These are phyloP conservation scores for Cistogaster globosa DNA, from an alignment of 2,888 invertebrate species.

Conservation along the genomic window DNA sequence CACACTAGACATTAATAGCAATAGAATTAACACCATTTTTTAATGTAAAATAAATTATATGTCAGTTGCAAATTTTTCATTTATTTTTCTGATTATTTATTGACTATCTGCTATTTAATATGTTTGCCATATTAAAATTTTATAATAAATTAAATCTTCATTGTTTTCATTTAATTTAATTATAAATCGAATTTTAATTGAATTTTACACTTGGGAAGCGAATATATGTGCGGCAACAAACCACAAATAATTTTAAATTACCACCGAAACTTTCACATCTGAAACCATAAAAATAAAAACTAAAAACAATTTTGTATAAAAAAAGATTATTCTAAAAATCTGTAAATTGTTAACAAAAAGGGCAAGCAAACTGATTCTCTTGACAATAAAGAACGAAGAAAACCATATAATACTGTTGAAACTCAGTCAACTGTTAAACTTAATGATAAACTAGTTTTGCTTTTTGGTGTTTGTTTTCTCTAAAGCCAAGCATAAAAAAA, in stretches of 20 bases:
- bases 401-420: slow-evolving; percentile 68
- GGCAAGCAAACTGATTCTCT: slow-evolving; percentile 20
- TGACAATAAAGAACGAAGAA: background rate
- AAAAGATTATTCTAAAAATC: background rate
- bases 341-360: slow-evolving; percentile 16
- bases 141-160: too few species aligned
- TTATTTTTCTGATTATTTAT: too few species aligned
- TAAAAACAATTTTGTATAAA: too few species aligned
- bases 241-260: slow-evolving; percentile 40
- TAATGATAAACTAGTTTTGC: slow-evolving; percentile 75
- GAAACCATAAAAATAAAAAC: background rate
- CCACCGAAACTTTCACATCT: slow-evolving; percentile 1
- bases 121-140: too few species aligned
- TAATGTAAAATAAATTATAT: too few species aligned
- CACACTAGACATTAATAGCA: too few species aligned
- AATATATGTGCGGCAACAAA: background rate
- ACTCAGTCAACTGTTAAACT: slow-evolving; percentile 76
- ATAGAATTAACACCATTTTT: too few species aligned
- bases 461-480: background rate
- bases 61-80: too few species aligned
- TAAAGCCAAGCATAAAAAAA: background rate
- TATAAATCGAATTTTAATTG: slow-evolving; percentile 40
- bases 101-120: background rate
- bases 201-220: slow-evolving; percentile 27
- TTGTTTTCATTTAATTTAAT: slow-evolving; percentile 28